phyloP scores from a whole-genome alignment of 1,140 invertebrate genomes.

The Diabrotica virgifera region DNA sequence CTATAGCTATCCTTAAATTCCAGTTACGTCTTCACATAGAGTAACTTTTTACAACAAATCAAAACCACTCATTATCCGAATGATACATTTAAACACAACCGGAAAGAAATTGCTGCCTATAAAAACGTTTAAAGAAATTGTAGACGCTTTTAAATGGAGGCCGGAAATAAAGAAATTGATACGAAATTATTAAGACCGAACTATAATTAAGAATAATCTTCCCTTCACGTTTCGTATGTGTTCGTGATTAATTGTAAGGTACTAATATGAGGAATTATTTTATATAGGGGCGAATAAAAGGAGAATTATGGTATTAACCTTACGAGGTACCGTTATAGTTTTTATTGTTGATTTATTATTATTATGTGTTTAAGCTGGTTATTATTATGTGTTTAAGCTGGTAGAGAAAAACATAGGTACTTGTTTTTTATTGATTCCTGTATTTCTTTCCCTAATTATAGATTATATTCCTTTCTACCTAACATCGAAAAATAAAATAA shows the following conservation, averaged over 20 bases:
- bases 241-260: neutral
- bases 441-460: too few relatives aligned
- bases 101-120: neutral
- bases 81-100: neutral
- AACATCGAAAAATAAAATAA: too few relatives aligned
- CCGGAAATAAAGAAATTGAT: conserved; percentile 2
- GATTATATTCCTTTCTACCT: too few relatives aligned
- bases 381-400: too few relatives aligned
- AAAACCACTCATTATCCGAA: neutral
- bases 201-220: conserved; percentile 1
- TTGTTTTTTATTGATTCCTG: too few relatives aligned
- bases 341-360: too few relatives aligned
- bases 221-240: neutral
- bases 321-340: neutral
- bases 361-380: too few relatives aligned
- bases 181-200: neutral
- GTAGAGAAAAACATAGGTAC: too few relatives aligned
- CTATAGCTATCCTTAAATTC: too few relatives aligned
- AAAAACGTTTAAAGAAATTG: conserved; percentile 3
- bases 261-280: conserved; percentile 3
- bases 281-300: neutral
- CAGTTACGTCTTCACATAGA: neutral
- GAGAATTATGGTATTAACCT: neutral
- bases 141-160: too few relatives aligned
- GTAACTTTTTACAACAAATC: neutral